These are phyloP conservation scores for Ifrita kowaldi DNA, from an alignment of 2,113 vertebrate species.

Conservation along the genomic window DNA sequence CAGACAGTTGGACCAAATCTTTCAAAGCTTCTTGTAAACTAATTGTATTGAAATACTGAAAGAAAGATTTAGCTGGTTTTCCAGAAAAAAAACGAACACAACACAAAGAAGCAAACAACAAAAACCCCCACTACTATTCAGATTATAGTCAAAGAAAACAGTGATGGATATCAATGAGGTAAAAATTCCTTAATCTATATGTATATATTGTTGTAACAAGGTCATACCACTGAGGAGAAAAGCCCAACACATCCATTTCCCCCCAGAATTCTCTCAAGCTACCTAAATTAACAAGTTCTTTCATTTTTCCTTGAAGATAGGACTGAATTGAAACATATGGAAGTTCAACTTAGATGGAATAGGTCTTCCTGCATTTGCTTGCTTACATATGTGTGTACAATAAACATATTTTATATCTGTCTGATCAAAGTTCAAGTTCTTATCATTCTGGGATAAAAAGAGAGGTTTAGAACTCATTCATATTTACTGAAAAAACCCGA, in stretches of 20 bases:
- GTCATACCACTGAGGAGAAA: neutral
- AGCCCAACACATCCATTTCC: neutral
- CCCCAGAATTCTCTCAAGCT: neutral
- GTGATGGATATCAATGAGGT: neutral
- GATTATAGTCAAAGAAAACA: neutral
- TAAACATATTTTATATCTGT: neutral
- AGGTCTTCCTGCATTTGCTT: neutral
- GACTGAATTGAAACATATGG: neutral
- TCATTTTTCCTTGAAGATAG: neutral
- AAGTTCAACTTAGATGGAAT: neutral
- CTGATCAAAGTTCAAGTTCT: neutral
- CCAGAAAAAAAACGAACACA: neutral
- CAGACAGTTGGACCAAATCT: neutral
- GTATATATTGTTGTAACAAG: neutral
- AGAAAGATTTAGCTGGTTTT: neutral
- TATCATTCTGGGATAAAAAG: neutral
- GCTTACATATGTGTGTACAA: neutral
- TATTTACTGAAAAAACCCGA: neutral
- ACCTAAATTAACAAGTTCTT: neutral
- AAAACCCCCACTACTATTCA: neutral
- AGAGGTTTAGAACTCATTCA: neutral
- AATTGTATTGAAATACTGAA: neutral
- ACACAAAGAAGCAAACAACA: neutral
- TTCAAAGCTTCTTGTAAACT: neutral
- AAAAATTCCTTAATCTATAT: neutral